A percentile compares a stretch with the other conserved stretches of the same genome.
Conservation (phyloP, 1,140 invertebrate species). For the Calliphora vicina region DNA sequence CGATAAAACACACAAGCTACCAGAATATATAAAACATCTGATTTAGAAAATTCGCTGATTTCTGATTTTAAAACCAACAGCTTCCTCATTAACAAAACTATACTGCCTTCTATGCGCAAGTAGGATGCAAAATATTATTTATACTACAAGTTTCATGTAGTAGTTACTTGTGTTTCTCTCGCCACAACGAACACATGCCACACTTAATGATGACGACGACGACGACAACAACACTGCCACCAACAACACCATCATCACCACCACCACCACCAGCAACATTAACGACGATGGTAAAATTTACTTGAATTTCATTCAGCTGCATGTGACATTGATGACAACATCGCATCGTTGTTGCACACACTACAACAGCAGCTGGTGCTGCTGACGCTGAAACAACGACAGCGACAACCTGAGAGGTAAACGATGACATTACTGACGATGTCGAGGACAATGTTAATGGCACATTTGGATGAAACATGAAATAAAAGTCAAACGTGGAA, state of each 20-base stretch:
- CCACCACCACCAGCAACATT: background rate
- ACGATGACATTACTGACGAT: background rate
- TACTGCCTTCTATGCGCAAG: no score
- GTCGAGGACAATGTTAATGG: conserved; percentile 1
- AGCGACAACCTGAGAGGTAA: background rate
- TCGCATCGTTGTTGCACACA: background rate
- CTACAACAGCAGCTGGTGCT: background rate
- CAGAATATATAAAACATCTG: no score
- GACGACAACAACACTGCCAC: background rate
- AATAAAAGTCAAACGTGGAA: background rate
- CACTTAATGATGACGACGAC: background rate
- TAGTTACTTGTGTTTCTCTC: conserved; percentile 12
- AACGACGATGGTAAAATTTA: background rate
- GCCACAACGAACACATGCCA: conserved; percentile 3
- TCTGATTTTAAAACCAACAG: no score
- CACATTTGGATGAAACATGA: background rate
- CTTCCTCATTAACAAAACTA: no score
- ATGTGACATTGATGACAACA: conserved; percentile 13
- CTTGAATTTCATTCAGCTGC: background rate
- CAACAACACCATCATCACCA: background rate
- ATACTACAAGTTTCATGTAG: background rate
- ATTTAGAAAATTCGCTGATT: no score
- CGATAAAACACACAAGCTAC: no score
- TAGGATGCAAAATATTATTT: no score
- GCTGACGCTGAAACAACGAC: background rate